phyloP scores from a whole-genome alignment of 2,113 vertebrate species.

The Tetrax tetrax region DNA sequence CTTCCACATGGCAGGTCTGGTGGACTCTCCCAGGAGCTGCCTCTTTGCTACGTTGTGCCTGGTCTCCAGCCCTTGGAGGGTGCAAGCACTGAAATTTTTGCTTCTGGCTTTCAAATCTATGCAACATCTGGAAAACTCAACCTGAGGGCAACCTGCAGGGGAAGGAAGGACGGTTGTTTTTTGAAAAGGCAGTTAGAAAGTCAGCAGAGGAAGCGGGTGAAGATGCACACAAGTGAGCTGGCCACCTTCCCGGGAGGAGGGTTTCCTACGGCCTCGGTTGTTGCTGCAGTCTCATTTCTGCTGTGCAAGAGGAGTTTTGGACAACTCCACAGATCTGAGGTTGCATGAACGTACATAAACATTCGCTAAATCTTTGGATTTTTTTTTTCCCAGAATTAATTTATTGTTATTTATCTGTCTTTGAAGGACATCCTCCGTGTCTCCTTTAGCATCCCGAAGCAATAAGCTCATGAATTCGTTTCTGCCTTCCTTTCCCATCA shows the following conservation, averaged over 20 bases:
- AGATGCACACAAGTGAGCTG: background rate
- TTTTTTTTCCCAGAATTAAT: background rate
- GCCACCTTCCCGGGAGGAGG: background rate
- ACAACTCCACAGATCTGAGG: background rate
- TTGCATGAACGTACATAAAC: too few relatives aligned
- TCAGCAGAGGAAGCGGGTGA: background rate
- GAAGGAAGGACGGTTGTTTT: background rate
- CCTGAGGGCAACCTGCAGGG: background rate
- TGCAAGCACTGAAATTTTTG: background rate
- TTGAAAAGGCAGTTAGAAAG: background rate
- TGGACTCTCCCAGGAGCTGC: background rate
- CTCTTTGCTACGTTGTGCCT: background rate
- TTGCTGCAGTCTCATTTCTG: background rate
- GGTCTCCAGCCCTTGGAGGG: background rate
- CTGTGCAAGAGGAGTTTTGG: background rate
- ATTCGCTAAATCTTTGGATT: accelerated
- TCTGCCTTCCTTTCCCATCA: background rate
- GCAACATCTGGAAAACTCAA: background rate
- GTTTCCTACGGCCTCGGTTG: background rate
- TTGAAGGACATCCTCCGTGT: background rate
- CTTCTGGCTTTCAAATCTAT: background rate
- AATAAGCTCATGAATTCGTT: background rate
- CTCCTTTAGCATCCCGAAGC: background rate
- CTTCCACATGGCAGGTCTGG: background rate
- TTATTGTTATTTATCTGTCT: background rate